These are phyloP conservation scores for Drosophila picticornis DNA, from an alignment of 2,888 invertebrate species.

Conservation along the genomic window DNA sequence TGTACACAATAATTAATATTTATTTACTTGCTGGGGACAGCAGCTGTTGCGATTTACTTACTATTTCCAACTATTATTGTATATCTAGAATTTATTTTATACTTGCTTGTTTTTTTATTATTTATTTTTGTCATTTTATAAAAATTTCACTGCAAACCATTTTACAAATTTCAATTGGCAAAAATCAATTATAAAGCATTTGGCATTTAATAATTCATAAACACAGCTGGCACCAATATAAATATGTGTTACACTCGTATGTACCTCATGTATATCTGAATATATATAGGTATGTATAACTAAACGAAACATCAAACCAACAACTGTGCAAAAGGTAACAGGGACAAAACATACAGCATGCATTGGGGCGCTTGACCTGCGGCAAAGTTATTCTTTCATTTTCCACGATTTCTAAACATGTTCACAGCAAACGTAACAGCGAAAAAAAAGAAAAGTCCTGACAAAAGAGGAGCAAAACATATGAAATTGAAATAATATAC, in stretches of 20 bases:
- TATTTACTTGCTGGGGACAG: slow-evolving; percentile 43
- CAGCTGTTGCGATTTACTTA: slow-evolving; percentile 64
- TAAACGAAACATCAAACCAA: slow-evolving; percentile 46
- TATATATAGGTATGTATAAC: slow-evolving; percentile 15
- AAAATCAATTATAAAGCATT: slow-evolving; percentile 68
- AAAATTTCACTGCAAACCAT: slow-evolving; percentile 26
- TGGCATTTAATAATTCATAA: slow-evolving; percentile 52
- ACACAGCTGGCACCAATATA: slow-evolving; percentile 35
- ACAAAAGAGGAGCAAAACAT: slow-evolving; percentile 22
- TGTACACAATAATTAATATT: slow-evolving; percentile 64
- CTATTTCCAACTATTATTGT: slow-evolving; percentile 61
- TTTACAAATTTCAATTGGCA: slow-evolving; percentile 49
- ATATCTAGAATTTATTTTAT: slow-evolving; percentile 40
- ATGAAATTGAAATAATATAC: slow-evolving; percentile 42
- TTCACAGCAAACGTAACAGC: slow-evolving; percentile 30
- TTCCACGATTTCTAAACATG: slow-evolving; percentile 81
- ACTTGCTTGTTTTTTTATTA: background rate
- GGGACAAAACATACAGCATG: slow-evolving; percentile 47
- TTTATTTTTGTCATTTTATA: slow-evolving; percentile 23
- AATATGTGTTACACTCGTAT: slow-evolving; percentile 10
- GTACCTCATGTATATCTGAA: background rate
- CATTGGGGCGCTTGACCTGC: slow-evolving; percentile 63
- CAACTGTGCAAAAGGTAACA: slow-evolving; percentile 44
- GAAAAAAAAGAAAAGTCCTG: slow-evolving; percentile 19
- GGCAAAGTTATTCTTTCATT: slow-evolving; percentile 85